Evolutionary conservation across 2,888 invertebrate genomes (phyloP).

Genomic region (Creontiades dilutus): DNA sequence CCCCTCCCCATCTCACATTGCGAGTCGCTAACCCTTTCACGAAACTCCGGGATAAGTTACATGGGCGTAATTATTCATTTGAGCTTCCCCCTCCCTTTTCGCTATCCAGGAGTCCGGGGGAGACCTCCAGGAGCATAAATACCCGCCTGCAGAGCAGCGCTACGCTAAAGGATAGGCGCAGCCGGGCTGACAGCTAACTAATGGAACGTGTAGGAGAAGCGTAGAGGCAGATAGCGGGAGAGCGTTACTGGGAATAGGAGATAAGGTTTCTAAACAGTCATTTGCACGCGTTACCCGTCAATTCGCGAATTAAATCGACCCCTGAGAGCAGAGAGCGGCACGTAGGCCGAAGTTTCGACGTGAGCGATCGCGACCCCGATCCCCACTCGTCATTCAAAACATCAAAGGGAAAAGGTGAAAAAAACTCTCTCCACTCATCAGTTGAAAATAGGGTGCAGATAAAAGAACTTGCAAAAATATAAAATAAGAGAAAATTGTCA

Average conservation of each 20-base stretch:
- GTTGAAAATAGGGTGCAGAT: neutral
- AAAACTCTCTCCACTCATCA: neutral
- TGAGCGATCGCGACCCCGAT: conserved; percentile 3
- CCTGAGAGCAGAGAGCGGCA: neutral
- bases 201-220: neutral
- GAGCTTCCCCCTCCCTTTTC: neutral
- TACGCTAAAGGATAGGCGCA: conserved; percentile 28
- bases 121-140: conserved; percentile 40
- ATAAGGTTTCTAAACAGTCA: conserved; percentile 68
- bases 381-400: neutral
- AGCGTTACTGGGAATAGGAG: conserved; percentile 52
- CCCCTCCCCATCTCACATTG: neutral
- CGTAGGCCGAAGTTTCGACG: conserved; percentile 2
- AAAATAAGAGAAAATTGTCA: neutral
- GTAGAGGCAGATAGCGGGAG: conserved; percentile 17
- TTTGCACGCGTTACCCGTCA: conserved; percentile 64
- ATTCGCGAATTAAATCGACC: conserved; percentile 60
- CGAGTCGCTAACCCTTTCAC: conserved; percentile 19
- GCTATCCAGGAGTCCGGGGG: neutral
- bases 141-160: neutral
- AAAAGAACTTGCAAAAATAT: neutral
- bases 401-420: neutral
- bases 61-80: conserved; percentile 49
- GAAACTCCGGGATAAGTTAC: conserved; percentile 29
- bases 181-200: conserved; percentile 54